These are phyloP conservation scores for Salminus brasiliensis DNA, from an alignment of 2,113 vertebrate genomes.

Conservation along the genomic window DNA sequence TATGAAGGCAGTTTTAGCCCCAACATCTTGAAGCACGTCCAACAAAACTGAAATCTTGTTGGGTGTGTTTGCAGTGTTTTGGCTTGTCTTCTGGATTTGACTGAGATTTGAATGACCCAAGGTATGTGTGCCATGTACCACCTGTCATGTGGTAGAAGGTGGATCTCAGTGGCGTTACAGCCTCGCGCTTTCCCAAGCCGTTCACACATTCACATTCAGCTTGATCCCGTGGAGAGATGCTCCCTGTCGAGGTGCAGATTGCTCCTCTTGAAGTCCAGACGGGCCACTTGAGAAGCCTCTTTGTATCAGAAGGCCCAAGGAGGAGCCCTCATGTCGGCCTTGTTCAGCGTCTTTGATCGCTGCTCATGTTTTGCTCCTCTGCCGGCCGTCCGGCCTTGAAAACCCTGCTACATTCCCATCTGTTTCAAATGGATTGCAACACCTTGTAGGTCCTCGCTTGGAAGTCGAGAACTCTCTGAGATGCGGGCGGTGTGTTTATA, in stretches of 20 bases:
- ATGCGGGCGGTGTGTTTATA: background rate
- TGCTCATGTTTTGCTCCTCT: background rate
- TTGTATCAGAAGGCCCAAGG: background rate
- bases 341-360: background rate
- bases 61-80: background rate
- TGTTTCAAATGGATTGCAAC: background rate
- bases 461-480: background rate
- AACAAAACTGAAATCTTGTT: background rate
- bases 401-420: background rate
- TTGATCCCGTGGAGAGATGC: constrained; percentile 1
- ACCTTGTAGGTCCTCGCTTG: background rate
- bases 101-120: background rate
- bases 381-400: background rate
- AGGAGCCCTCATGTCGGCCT: background rate
- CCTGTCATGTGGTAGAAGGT: background rate
- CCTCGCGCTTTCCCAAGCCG: background rate
- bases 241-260: background rate
- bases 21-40: background rate
- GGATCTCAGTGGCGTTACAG: background rate
- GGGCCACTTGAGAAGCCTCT: background rate
- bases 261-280: constrained; percentile 1
- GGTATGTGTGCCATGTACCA: no score
- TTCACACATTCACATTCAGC: background rate
- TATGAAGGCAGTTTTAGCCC: constrained; percentile 20
- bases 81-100: no score